These are phyloP conservation scores for Protosalanx chinensis DNA, from an alignment of 2,797 vertebrate genomes.

Conservation along the genomic window DNA sequence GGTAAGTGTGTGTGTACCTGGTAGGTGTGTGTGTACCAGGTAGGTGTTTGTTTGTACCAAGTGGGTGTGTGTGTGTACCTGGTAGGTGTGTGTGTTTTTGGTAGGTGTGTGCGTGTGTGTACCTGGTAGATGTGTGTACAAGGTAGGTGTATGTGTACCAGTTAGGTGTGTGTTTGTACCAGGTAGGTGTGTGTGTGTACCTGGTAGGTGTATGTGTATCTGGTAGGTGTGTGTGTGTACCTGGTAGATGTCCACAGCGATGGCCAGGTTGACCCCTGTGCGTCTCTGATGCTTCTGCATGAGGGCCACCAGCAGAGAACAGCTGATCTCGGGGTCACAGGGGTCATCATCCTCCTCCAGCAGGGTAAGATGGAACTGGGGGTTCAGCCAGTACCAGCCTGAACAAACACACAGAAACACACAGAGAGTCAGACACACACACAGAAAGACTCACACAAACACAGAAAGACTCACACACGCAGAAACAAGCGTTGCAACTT, in stretches of 20 bases:
- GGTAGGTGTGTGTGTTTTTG: too few species aligned
- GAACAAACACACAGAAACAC: slow-evolving; percentile 16
- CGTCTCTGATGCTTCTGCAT: slow-evolving; percentile 74
- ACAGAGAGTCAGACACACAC: slow-evolving; percentile 6
- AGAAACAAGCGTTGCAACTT: neutral
- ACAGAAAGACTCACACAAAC: neutral
- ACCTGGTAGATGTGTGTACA: neutral
- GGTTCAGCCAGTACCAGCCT: slow-evolving; percentile 65
- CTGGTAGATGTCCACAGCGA: slow-evolving; percentile 65
- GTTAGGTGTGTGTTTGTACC: neutral
- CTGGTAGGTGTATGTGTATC: neutral
- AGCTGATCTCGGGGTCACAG: slow-evolving; percentile 38
- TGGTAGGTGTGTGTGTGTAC: slow-evolving; percentile 42
- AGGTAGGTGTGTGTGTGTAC: neutral
- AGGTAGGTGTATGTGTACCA: slow-evolving; percentile 1
- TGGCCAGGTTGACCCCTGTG: slow-evolving; percentile 41
- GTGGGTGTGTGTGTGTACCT: neutral
- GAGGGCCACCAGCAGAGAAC: slow-evolving; percentile 74
- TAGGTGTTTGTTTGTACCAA: too few species aligned
- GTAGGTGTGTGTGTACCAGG: too few species aligned
- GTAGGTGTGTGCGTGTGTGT: neutral
- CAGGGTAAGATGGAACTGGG: slow-evolving; percentile 67
- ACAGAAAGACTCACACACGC: slow-evolving; percentile 1
- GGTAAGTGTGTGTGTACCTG: too few species aligned
- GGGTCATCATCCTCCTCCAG: slow-evolving; percentile 45